Base-by-base conservation (phyloP, 2,797 vertebrate genomes). In the Anniella stebbinsi region DNA sequence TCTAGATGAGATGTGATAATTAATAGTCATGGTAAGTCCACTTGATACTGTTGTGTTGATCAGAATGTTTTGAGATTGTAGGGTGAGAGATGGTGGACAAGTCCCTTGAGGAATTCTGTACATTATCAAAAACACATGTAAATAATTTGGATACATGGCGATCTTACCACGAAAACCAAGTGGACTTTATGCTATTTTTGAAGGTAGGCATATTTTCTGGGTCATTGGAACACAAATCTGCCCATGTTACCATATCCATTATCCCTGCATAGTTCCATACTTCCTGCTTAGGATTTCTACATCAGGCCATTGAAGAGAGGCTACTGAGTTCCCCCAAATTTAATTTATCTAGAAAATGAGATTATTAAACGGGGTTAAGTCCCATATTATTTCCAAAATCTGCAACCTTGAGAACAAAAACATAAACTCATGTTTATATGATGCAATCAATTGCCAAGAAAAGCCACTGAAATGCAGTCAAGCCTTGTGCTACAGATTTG, bases 381-480 rank as follows among this genome's bases (percentile, higher is more conserved):
- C 11, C 48, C 0, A 12, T 3, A 38, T 33, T n/a, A 87, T 45
- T 25, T n/a, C 36, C 30, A 72, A n/a, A 21, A 72, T 36, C 28
- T 48, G 1, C 51, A 30, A 33, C n/a, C 21, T 57, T 72, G n/a
- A 72, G 60, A 63, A 8, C 23, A 91, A 92, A 89, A 72, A 63
- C 60, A 63, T 63, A 63, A 87, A 81, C 57, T 21, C 72, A 41
- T 13, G 38, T 72, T 63, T 75, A 70, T 80, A 9, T 15, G 4
- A 69, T 67, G n/a, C 51, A 89, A 70, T 33, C 54, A 54, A 18
- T 45, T 84, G 84, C 78, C 67, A 84, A 38, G 70, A 30, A 91
- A 73, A 69, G 30, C 66, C 38, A n/a, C 81, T 33, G 67, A 48
- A 85, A 63, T 83, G 4, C 6, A 17, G 45, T 0, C 21, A 13